phyloP scores from a whole-genome alignment of 2,113 vertebrate species.

The Megalops atlanticus region DNA sequence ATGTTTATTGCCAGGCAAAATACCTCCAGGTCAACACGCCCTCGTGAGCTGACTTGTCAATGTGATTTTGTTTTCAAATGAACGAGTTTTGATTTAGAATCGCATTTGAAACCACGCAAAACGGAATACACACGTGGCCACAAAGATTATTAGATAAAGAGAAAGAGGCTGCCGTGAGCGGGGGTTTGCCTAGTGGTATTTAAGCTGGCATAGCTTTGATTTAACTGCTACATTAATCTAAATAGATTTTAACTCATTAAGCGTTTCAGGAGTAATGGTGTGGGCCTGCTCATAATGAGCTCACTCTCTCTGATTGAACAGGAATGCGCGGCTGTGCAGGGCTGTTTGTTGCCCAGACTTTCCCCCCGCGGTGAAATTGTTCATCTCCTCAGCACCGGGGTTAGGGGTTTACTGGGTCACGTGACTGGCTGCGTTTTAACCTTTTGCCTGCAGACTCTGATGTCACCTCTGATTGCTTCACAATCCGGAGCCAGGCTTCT shows the following conservation, averaged over 20 bases:
- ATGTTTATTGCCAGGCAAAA: neutral
- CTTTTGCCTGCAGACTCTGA: constrained; percentile 72
- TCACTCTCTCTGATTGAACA: constrained; percentile 49
- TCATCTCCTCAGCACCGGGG: constrained; percentile 66
- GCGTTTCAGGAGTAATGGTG: constrained; percentile 43
- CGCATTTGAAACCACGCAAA: neutral
- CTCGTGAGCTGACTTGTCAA: neutral
- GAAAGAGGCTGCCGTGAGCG: neutral
- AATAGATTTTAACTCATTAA: constrained; percentile 41
- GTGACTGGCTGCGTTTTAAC: constrained; percentile 71
- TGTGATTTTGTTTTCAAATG: constrained; percentile 5
- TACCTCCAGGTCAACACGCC: neutral
- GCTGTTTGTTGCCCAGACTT: constrained; percentile 48
- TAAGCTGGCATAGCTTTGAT: constrained; percentile 18
- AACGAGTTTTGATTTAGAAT: neutral
- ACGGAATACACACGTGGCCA: neutral
- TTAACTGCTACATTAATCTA: constrained; percentile 40
- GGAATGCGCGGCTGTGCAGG: constrained; percentile 47
- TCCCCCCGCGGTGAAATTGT: constrained; percentile 47
- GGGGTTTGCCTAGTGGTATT: constrained; percentile 6
- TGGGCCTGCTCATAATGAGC: constrained; percentile 40
- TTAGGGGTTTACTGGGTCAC: constrained; percentile 64
- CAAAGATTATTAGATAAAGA: constrained; percentile 7
- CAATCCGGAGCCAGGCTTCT: constrained; percentile 54
- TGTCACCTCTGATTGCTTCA: constrained; percentile 76